phyloP scores from a whole-genome alignment of 2,888 invertebrate species.

The Pharmacophagus antenor region DNA sequence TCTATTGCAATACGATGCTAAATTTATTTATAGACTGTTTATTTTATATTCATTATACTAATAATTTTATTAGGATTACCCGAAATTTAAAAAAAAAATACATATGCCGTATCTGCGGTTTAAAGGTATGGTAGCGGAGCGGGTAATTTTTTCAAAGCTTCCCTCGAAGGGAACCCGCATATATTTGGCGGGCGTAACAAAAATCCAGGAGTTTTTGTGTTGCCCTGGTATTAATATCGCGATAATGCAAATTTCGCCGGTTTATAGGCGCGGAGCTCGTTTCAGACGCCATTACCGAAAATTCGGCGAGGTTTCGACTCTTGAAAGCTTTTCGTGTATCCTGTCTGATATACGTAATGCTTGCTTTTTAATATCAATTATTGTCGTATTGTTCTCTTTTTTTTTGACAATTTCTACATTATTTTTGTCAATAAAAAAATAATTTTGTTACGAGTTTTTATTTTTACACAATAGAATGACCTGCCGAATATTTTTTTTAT shows the following conservation, averaged over 20 bases:
- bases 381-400: constrained; percentile 3
- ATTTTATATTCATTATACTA: not conserved
- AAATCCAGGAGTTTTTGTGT: constrained; percentile 48
- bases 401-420: constrained; percentile 3
- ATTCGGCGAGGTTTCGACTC: constrained; percentile 59
- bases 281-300: constrained; percentile 60
- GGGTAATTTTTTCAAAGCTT: constrained; percentile 38
- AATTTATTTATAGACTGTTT: not conserved
- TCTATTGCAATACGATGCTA: no score
- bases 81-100: not conserved
- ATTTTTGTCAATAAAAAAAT: no score
- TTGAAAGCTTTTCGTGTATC: constrained; percentile 58
- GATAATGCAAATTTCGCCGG: constrained; percentile 67
- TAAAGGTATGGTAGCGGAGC: constrained; percentile 20
- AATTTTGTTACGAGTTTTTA: no score
- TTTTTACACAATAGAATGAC: no score
- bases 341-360: constrained; percentile 52
- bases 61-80: not conserved
- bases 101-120: not conserved
- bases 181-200: constrained; percentile 39
- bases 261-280: constrained; percentile 53
- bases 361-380: constrained; percentile 56
- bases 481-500: no score
- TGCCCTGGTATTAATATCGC: constrained; percentile 59
- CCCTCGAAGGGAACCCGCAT: constrained; percentile 35